Evolutionary conservation across 2,888 invertebrate species (phyloP).

Genomic region (Amaurobius ferox): DNA sequence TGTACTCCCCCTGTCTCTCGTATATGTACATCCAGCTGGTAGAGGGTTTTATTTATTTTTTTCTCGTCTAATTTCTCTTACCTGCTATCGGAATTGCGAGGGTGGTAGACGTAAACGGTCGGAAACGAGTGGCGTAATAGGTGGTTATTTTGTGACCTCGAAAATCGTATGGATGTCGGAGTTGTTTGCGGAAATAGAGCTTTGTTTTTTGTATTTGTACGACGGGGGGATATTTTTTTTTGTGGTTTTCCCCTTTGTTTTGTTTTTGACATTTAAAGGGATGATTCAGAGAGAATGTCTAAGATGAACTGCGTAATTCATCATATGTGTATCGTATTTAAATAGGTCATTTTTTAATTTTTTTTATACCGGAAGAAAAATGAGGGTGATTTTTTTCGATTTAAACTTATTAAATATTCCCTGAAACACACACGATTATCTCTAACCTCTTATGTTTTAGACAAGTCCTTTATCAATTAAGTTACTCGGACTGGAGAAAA

Average conservation of each 20-base stretch:
- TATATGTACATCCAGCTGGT: constrained; percentile 26
- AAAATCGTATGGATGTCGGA: constrained; percentile 42
- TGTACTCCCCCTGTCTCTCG: constrained; percentile 8
- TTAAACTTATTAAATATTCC: too few relatives aligned
- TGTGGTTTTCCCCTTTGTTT: not conserved
- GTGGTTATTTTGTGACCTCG: constrained; percentile 64
- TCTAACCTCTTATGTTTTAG: too few relatives aligned
- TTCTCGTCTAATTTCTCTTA: constrained; percentile 21
- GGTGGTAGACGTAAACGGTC: constrained; percentile 53
- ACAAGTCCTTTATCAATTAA: too few relatives aligned
- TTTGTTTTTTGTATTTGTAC: constrained; percentile 16
- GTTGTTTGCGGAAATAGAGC: constrained; percentile 65
- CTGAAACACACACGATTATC: too few relatives aligned
- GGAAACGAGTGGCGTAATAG: constrained; percentile 58
- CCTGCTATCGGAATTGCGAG: constrained; percentile 33
- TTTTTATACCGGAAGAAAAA: too few relatives aligned
- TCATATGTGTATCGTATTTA: too few relatives aligned
- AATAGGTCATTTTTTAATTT: too few relatives aligned
- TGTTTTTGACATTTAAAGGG: not conserved
- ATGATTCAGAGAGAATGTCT: too few relatives aligned
- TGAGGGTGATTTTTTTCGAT: too few relatives aligned
- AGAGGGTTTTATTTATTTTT: constrained; percentile 9
- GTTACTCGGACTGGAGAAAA: too few relatives aligned
- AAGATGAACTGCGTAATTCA: too few relatives aligned
- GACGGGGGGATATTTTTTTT: not conserved